Evolutionary conservation across 2,888 invertebrate species (phyloP), one percentile per base, ranked within the genome.

Genomic region (Drosophila ustulata): DNA sequence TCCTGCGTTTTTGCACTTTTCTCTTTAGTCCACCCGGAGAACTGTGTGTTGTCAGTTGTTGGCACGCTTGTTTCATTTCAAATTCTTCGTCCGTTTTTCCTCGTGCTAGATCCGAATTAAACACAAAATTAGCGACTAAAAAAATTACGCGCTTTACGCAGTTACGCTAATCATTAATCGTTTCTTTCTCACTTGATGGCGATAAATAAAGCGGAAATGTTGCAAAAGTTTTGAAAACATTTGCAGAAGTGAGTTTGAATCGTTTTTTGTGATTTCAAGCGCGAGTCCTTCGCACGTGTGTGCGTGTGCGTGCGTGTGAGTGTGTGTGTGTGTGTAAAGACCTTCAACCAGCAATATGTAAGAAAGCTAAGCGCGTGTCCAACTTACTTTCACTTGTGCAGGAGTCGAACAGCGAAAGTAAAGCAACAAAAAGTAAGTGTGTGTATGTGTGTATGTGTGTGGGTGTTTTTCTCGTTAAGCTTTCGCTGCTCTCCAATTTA

Each of bases 321-420:
- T 58, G 34, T 45, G 25, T 52, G 13, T 59, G 30, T 63, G 45
- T 75, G 50, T 58, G 66, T 71, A 56, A 78, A 57, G 83, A 88
- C 83, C 83, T 83, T 88, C 83, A 76, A 53, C 65, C 63, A 73
- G 67, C 73, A 80, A 86, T 88, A 65, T 78, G 71, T 75, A 71
- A 78, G 75, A 71, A 81, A 83, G 66, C 84, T 69, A 58, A 78
- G 66, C 70, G 78, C 75, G 71, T 71, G 75, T 69, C 73, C 78
- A 83, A 86, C 83, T 80, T 66, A 71, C 81, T 87, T 82, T 71
- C 72, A 70, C 72, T 81, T 80, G 58, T 64, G 66, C 65, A 64
- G 64, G 64, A 49, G 46, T 30, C 52, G 43, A 25, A 61, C 43
- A 51, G 45, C 34, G 11, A 51, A 52, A 43, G 11, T 30, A 23